Conservation (phyloP, 2,888 invertebrate species). For the Dynastes tityus region DNA sequence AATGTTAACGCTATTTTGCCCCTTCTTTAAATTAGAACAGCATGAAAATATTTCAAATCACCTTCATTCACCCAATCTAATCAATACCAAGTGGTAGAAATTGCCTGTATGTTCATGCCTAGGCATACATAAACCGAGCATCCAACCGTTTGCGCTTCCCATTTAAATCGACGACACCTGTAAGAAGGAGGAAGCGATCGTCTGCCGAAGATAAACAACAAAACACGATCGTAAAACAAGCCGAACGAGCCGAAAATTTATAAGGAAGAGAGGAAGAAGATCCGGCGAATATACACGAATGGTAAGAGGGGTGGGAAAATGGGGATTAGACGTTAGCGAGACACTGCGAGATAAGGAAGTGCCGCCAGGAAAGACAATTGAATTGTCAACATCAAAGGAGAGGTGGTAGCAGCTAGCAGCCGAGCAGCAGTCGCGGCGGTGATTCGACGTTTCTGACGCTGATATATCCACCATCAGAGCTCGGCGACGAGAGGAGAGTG, state of each 20-base stretch:
- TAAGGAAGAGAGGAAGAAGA: slow-evolving; percentile 11
- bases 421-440: slow-evolving; percentile 16
- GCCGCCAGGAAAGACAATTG: slow-evolving; percentile 35
- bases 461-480: slow-evolving; percentile 25
- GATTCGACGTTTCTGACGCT: slow-evolving; percentile 33
- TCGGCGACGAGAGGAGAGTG: background rate
- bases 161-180: slow-evolving; percentile 36
- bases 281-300: too few species aligned
- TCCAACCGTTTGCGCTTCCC: background rate
- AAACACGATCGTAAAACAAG: slow-evolving; percentile 24
- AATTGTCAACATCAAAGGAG: slow-evolving; percentile 39
- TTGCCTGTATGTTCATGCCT: too few species aligned
- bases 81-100: too few species aligned
- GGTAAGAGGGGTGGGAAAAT: background rate
- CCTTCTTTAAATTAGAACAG: too few species aligned
- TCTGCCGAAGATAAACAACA: slow-evolving; percentile 24
- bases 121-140: too few species aligned
- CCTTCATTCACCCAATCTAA: too few species aligned
- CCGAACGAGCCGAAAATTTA: slow-evolving; percentile 31
- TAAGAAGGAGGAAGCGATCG: slow-evolving; percentile 1
- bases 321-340: slow-evolving; percentile 16
- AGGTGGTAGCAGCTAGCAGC: slow-evolving; percentile 10
- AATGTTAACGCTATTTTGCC: too few species aligned
- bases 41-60: too few species aligned
- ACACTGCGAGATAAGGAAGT: slow-evolving; percentile 31